These are phyloP conservation scores for Augochlorella aurata DNA, from an alignment of 2,888 invertebrate species.

Conservation along the genomic window DNA sequence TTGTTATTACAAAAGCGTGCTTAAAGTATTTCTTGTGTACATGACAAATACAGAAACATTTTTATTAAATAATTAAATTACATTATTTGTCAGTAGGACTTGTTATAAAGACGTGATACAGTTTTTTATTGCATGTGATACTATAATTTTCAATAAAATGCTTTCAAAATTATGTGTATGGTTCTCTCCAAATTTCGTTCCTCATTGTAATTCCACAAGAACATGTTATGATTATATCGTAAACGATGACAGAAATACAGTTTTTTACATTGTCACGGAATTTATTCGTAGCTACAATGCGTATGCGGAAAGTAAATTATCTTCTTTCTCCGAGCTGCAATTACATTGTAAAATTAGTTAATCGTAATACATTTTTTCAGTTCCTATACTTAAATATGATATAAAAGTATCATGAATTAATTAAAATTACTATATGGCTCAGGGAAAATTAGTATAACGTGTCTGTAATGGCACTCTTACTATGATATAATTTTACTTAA, in stretches of 20 bases:
- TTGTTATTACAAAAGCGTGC: constrained; percentile 50
- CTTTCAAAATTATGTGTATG: constrained; percentile 20
- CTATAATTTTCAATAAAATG: constrained; percentile 27
- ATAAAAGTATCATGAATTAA: constrained; percentile 17
- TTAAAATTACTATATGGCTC: constrained; percentile 17
- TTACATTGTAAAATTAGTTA: constrained; percentile 21
- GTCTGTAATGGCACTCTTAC: constrained; percentile 38
- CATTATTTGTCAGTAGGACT: constrained; percentile 26
- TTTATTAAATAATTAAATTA: constrained; percentile 29
- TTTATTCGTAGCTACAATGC: constrained; percentile 20
- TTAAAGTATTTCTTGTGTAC: constrained; percentile 33
- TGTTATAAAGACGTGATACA: constrained; percentile 4
- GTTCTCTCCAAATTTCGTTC: constrained; percentile 2
- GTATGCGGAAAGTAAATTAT: constrained; percentile 14
- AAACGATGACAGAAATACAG: constrained; percentile 15
- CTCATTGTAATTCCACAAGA: constrained; percentile 3
- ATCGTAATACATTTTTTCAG: constrained; percentile 7
- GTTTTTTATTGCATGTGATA: constrained; percentile 10
- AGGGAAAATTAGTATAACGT: constrained; percentile 14
- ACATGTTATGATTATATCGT: constrained; percentile 2
- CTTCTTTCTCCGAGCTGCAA: constrained; percentile 12
- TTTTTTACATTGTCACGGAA: not conserved
- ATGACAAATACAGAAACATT: constrained; percentile 33
- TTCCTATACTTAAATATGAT: constrained; percentile 24
- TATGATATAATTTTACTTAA: constrained; percentile 40